These are phyloP conservation scores for Timema cristinae DNA, from an alignment of 2,888 invertebrate genomes.

Conservation along the genomic window DNA sequence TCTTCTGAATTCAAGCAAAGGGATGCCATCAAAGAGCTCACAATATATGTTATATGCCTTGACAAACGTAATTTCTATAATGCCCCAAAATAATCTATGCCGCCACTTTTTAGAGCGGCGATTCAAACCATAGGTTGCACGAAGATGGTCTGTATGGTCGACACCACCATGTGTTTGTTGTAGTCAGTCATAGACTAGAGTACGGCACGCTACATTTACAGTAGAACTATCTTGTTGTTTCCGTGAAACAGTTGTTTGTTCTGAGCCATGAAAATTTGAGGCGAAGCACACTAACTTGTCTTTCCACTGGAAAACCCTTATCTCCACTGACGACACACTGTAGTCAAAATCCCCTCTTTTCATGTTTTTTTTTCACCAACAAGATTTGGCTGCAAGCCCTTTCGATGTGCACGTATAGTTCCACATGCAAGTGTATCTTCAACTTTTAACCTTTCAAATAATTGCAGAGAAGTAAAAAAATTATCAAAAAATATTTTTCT, in stretches of 20 bases:
- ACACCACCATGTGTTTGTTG: conserved; percentile 33
- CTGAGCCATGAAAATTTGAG: conserved; percentile 29
- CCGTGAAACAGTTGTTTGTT: conserved; percentile 21
- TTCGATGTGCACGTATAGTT: conserved; percentile 25
- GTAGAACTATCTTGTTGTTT: conserved; percentile 16
- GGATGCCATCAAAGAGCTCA: conserved; percentile 22
- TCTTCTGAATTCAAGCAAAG: conserved; percentile 26
- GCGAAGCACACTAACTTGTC: conserved; percentile 25
- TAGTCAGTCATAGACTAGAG: conserved; percentile 32
- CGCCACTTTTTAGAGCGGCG: conserved; percentile 35
- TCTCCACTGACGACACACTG: conserved; percentile 24
- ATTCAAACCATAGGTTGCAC: conserved; percentile 27
- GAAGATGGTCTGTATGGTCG: conserved; percentile 29
- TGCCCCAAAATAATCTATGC: conserved; percentile 35
- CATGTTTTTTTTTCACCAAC: conserved; percentile 26
- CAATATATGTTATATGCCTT: conserved; percentile 30
- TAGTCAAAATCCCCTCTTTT: conserved; percentile 32
- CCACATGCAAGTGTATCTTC: conserved; percentile 28
- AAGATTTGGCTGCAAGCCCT: conserved; percentile 23
- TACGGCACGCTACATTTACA: conserved; percentile 29
- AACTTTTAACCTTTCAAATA: conserved; percentile 25
- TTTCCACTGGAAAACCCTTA: conserved; percentile 28
- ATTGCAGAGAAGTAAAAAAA: conserved; percentile 27
- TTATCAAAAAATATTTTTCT: conserved; percentile 28
- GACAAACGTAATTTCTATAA: conserved; percentile 35